A percentile compares a stretch with the other conserved stretches of the same genome.
Conservation (phyloP, 2,888 invertebrate species). For the Ommatoiulus sabulosus region DNA sequence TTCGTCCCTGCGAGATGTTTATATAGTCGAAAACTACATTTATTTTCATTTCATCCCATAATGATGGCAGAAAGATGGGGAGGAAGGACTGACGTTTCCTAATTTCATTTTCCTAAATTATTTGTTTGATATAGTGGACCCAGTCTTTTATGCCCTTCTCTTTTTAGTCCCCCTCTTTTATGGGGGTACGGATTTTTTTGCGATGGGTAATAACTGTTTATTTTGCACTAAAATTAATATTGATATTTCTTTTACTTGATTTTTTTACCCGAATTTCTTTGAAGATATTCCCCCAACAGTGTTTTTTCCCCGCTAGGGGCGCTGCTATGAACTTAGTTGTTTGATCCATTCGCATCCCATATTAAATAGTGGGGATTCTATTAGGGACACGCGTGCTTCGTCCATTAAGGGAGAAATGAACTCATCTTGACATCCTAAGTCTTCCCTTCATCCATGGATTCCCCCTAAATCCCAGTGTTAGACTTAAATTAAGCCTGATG, state of each 20-base stretch:
- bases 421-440: background rate
- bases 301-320: background rate
- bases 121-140: background rate
- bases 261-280: background rate
- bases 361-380: slow-evolving; percentile 3
- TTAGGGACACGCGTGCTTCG: background rate
- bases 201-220: background rate
- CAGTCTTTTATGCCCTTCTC: too few species aligned
- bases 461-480: slow-evolving; percentile 13
- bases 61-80: background rate
- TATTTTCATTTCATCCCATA: background rate
- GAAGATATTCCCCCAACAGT: background rate
- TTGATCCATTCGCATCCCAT: background rate
- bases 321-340: background rate
- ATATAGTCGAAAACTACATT: background rate
- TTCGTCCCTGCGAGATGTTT: background rate
- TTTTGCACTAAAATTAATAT: background rate
- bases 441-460: background rate
- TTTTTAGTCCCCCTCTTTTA: background rate
- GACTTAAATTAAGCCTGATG: slow-evolving; percentile 21
- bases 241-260: background rate
- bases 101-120: background rate
- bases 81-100: background rate
- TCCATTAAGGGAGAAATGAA: slow-evolving; percentile 15
- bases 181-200: background rate